These are phyloP conservation scores for Nysson spinosus DNA, from an alignment of 2,888 invertebrate species.

Conservation along the genomic window DNA sequence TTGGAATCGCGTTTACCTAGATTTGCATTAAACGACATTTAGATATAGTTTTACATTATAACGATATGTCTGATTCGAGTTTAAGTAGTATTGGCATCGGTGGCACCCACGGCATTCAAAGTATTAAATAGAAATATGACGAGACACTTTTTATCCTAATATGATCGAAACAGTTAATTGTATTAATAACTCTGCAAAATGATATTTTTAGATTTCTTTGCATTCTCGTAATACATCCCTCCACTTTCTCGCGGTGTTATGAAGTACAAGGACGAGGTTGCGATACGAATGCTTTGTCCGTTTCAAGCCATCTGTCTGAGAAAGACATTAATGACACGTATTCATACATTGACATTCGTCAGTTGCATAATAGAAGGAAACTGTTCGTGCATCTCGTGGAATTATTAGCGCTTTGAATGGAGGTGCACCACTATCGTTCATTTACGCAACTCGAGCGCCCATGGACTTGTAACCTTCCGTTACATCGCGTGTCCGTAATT, in stretches of 20 bases:
- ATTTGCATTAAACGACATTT: too few species aligned
- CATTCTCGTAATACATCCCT: too few species aligned
- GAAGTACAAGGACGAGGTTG: neutral
- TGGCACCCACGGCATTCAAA: too few species aligned
- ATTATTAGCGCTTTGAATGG: neutral
- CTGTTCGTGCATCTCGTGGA: slow-evolving; percentile 1
- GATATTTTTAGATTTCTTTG: too few species aligned
- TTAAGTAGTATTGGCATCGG: too few species aligned
- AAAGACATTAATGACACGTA: slow-evolving; percentile 14
- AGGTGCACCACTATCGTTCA: neutral
- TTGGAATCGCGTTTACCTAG: too few species aligned
- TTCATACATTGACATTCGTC: slow-evolving; percentile 10
- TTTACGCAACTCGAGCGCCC: neutral
- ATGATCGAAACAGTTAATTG: too few species aligned
- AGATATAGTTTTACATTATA: too few species aligned
- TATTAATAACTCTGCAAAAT: too few species aligned
- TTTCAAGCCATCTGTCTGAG: neutral
- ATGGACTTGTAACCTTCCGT: neutral
- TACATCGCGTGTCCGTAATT: neutral
- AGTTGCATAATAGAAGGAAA: slow-evolving; percentile 20
- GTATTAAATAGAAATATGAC: too few species aligned
- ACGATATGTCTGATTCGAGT: too few species aligned
- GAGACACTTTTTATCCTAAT: too few species aligned
- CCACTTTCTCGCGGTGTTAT: neutral
- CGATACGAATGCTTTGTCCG: neutral